phyloP scores from a whole-genome alignment of 1,140 invertebrate species.

The Xylocopa sonorina region DNA sequence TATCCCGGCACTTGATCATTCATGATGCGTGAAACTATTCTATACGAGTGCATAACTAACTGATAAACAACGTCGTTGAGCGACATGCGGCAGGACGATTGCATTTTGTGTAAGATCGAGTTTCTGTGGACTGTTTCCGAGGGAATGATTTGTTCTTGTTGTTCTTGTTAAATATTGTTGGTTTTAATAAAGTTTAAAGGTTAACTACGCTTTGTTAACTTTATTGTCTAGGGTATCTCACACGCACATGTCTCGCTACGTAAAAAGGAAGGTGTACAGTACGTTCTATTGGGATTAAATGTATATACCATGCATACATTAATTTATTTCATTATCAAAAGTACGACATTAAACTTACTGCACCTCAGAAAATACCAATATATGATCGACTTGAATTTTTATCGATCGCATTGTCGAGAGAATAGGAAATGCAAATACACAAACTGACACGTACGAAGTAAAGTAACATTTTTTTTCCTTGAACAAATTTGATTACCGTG shows the following conservation, averaged over 20 bases:
- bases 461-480: too few relatives aligned
- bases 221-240: neutral
- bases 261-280: neutral
- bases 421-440: too few relatives aligned
- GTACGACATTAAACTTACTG: too few relatives aligned
- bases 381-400: too few relatives aligned
- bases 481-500: too few relatives aligned
- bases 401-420: too few relatives aligned
- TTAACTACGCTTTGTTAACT: conserved; percentile 41
- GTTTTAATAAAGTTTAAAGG: conserved; percentile 70
- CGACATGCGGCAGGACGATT: conserved; percentile 47
- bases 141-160: conserved; percentile 62
- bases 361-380: too few relatives aligned
- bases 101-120: conserved; percentile 48
- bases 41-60: conserved; percentile 45
- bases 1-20: conserved; percentile 57
- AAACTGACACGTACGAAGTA: too few relatives aligned
- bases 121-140: conserved; percentile 49
- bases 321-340: neutral
- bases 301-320: neutral
- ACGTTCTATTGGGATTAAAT: neutral
- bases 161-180: conserved; percentile 68
- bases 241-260: neutral
- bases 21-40: conserved; percentile 47
- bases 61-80: conserved; percentile 49